A percentile compares a stretch with the other conserved stretches of the same genome.
These are phyloP conservation scores for Tetrapedia diversipes DNA, from an alignment of 2,888 invertebrate genomes.

Conservation along the genomic window DNA sequence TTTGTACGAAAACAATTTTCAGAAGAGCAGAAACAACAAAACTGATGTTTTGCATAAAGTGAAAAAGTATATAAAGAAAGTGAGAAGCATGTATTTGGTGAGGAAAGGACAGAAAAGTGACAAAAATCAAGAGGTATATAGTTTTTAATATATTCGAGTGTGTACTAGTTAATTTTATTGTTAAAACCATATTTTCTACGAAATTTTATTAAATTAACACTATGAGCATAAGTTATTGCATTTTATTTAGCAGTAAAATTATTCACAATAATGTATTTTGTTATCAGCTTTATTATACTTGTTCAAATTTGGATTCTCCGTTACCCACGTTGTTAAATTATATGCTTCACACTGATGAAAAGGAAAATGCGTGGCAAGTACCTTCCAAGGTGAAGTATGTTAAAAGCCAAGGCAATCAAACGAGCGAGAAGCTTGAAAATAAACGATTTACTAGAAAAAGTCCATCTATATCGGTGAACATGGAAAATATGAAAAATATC, in stretches of 20 bases:
- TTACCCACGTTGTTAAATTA: slow-evolving; percentile 10
- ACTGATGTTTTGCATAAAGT: slow-evolving; percentile 25
- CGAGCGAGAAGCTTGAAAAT: background rate
- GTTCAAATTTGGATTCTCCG: background rate
- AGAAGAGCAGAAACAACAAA: background rate
- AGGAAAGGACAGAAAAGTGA: background rate
- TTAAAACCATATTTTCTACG: no score
- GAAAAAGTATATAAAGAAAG: slow-evolving; percentile 25
- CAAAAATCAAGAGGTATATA: slow-evolving; percentile 28
- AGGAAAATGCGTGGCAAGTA: background rate
- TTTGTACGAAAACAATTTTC: background rate
- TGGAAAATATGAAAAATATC: background rate
- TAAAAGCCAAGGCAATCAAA: slow-evolving; percentile 25
- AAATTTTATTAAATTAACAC: no score
- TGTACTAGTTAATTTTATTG: background rate
- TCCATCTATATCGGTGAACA: background rate
- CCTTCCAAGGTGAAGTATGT: slow-evolving; percentile 3
- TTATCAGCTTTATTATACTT: slow-evolving; percentile 10
- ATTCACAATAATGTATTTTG: background rate
- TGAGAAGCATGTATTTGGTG: background rate
- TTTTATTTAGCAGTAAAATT: background rate
- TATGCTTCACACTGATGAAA: slow-evolving; percentile 10
- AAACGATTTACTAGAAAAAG: background rate
- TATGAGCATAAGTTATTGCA: no score
- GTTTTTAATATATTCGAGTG: background rate